Percentiles rank a stretch among this genome's conserved stretches.
These are phyloP conservation scores for Sardinella longiceps DNA, from an alignment of 2,797 vertebrate species.

Conservation along the genomic window DNA sequence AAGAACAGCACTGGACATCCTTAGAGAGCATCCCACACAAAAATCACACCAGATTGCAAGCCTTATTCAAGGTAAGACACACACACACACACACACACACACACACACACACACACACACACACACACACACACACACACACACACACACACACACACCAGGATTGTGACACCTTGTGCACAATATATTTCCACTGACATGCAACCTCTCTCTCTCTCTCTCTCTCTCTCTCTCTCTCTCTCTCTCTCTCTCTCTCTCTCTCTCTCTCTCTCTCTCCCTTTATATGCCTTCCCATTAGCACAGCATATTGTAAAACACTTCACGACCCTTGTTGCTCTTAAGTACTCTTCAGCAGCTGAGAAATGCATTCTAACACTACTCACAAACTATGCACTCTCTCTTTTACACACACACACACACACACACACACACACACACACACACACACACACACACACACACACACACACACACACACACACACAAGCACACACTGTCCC, in stretches of 20 bases:
- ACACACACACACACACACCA: constrained; percentile 21
- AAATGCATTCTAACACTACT: background rate
- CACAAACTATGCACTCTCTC: background rate
- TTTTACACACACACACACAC: constrained; percentile 16
- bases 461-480: background rate
- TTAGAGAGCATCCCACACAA: constrained; percentile 91
- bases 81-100: constrained; percentile 25
- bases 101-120: constrained; percentile 15
- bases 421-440: constrained; percentile 3
- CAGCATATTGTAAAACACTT: background rate
- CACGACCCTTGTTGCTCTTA: background rate
- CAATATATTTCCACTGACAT: no score
- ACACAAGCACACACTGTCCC: background rate
- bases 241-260: background rate
- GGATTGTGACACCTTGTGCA: no score
- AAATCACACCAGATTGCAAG: constrained; percentile 95
- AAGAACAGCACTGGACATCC: constrained; percentile 90
- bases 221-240: no score
- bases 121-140: background rate
- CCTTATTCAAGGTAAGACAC: constrained; percentile 85
- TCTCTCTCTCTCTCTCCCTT: background rate
- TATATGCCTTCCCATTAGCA: background rate
- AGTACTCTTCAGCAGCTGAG: background rate
- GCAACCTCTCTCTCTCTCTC: no score
- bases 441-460: constrained; percentile 21